These are phyloP conservation scores for Oreohelix idahoensis DNA, from an alignment of 1,140 invertebrate species.

Conservation along the genomic window DNA sequence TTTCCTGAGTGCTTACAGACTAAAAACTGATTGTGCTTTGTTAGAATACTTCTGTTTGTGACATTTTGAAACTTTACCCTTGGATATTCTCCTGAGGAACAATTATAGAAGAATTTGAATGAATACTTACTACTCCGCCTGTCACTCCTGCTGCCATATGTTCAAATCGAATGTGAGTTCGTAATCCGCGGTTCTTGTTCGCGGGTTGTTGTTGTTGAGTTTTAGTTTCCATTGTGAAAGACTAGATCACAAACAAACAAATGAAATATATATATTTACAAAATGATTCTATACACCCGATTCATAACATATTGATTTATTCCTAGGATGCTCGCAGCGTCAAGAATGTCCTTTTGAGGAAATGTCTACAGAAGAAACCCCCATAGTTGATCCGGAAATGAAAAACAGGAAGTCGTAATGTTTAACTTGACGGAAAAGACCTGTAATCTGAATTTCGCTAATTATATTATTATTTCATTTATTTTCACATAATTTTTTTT, in stretches of 20 bases:
- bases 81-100: too few relatives aligned
- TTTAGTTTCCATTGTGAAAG: constrained; percentile 7
- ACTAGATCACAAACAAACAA: neutral
- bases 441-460: neutral
- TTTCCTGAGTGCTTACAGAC: too few relatives aligned
- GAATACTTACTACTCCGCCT: constrained; percentile 92
- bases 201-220: neutral
- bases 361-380: neutral
- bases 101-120: too few relatives aligned
- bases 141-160: constrained; percentile 94
- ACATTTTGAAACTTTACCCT: too few relatives aligned
- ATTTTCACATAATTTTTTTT: too few relatives aligned
- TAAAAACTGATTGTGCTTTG: too few relatives aligned
- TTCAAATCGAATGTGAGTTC: constrained; percentile 83
- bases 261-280: neutral
- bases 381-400: neutral
- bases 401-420: neutral
- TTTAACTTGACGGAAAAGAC: neutral
- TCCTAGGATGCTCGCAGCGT: neutral
- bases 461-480: neutral
- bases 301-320: neutral
- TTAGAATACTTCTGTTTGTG: too few relatives aligned
- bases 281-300: neutral
- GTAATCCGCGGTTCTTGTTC: neutral
- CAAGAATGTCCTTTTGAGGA: neutral